Percentiles rank a stretch among this genome's conserved stretches.
Evolutionary conservation across 2,113 vertebrate genomes (phyloP).

Genomic region (Chamaea fasciata): DNA sequence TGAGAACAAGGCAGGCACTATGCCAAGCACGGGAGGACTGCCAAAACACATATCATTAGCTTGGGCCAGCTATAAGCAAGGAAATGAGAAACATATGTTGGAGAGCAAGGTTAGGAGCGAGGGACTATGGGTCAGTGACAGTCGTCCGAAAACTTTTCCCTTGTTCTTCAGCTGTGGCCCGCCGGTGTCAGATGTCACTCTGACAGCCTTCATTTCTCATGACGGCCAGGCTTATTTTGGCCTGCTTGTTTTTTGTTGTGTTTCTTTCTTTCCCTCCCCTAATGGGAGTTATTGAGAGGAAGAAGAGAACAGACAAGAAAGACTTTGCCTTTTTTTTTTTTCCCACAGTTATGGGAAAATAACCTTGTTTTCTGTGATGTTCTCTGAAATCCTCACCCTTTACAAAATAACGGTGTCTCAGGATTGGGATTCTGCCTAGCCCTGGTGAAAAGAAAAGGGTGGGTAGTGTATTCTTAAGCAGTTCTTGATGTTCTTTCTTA

Average conservation of each 20-base stretch:
- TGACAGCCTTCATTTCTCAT: conserved; percentile 78
- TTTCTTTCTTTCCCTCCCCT: conserved; percentile 20
- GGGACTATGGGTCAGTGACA: conserved; percentile 80
- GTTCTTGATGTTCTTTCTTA: conserved; percentile 73
- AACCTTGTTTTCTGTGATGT: conserved; percentile 85
- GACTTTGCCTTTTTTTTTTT: conserved; percentile 63
- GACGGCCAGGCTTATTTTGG: conserved; percentile 69
- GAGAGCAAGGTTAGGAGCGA: conserved; percentile 76
- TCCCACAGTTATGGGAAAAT: conserved; percentile 90
- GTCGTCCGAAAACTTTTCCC: conserved; percentile 75
- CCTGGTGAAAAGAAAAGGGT: conserved; percentile 61
- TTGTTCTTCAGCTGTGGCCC: conserved; percentile 79
- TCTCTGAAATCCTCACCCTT: conserved; percentile 84
- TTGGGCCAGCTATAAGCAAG: conserved; percentile 81
- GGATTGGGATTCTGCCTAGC: conserved; percentile 57
- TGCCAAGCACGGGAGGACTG: conserved; percentile 78
- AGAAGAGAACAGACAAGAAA: conserved; percentile 59
- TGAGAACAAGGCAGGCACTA: conserved; percentile 81
- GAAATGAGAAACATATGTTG: conserved; percentile 83
- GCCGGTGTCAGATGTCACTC: conserved; percentile 77
- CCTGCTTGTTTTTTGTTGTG: conserved; percentile 25
- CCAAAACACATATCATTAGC: conserved; percentile 86
- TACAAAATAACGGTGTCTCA: conserved; percentile 70
- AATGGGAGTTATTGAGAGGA: conserved; percentile 55
- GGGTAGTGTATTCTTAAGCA: conserved; percentile 55